Evolutionary conservation across 2,888 invertebrate species (phyloP), one percentile per base, ranked within the genome.

Genomic region (Anaspis maculata): DNA sequence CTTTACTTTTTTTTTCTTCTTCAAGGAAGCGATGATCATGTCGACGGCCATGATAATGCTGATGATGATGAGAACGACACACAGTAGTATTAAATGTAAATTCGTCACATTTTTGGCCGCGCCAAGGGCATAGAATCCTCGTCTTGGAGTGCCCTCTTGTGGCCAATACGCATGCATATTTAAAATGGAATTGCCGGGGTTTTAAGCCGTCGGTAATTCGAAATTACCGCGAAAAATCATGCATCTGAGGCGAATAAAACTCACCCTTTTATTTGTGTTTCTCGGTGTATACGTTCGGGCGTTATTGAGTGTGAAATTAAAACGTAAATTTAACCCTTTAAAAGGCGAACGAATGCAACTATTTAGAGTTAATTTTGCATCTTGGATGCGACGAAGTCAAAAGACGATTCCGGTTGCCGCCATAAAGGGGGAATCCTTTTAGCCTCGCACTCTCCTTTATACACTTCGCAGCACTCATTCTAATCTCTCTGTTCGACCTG

Each of bases 261-360:
- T 40, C 52, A 54, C 59, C 61, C 57, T 59, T 59, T 56, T 50
- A 45, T 45, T 57, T 57, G n/a, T n/a, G n/a, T n/a, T n/a, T n/a
- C n/a, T n/a, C n/a, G n/a, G n/a, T n/a, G n/a, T n/a, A n/a, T n/a
- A 51, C 46, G 47, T 47, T 46, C 32, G 54, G 42, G 53, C 51
- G 62, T 64, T 65, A 66, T 66, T 64, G 66, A 57, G 66, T 66
- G 66, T 66, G 65, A 66, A 66, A 66, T 66, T 66, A 65, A 62
- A 64, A 61, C 55, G 54, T 57, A 57, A 57, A 57, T 56, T 57
- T 46, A 60, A 59, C 61, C 62, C 62, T 57, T 61, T 61, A 53
- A 55, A 56, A 54, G 46, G 48, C 51, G 49, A 49, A 51, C 51
- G 48, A 51, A 51, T 54, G 52, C 48, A 46, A 42, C 48, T 50